phyloP scores from a whole-genome alignment of 2,888 invertebrate species.

The Stomorhina lunata region DNA sequence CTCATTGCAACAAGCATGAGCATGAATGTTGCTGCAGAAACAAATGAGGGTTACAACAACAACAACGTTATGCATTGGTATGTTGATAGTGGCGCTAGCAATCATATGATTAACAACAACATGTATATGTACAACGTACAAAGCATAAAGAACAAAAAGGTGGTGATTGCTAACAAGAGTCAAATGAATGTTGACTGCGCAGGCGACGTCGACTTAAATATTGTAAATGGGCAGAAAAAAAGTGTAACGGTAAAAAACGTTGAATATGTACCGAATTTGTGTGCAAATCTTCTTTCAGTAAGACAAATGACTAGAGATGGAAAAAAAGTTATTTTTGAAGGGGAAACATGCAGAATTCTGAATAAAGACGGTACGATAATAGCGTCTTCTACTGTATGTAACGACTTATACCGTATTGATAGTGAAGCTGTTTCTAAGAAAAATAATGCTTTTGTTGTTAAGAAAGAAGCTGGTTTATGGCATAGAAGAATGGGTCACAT shows the following conservation, averaged over 20 bases:
- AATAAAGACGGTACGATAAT: slow-evolving; percentile 42
- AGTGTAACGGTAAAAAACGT: slow-evolving; percentile 50
- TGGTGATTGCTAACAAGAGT: neutral
- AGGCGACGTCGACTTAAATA: neutral
- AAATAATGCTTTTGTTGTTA: slow-evolving; percentile 17
- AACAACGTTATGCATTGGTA: no score
- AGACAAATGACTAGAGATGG: slow-evolving; percentile 54
- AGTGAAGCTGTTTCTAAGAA: slow-evolving; percentile 24
- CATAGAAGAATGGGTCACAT: slow-evolving; percentile 69
- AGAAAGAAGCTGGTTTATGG: slow-evolving; percentile 59
- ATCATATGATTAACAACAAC: no score
- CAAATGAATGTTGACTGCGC: neutral
- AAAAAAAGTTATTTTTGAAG: slow-evolving; percentile 65
- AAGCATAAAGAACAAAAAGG: neutral
- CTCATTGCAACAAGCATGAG: neutral
- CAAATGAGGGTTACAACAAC: neutral
- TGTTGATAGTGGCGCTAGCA: no score
- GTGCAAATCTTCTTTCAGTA: slow-evolving; percentile 55
- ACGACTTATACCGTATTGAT: slow-evolving; percentile 58
- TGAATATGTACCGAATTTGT: slow-evolving; percentile 57
- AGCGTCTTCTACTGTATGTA: slow-evolving; percentile 45
- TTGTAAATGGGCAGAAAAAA: neutral
- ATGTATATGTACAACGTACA: no score
- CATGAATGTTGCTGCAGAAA: no score
- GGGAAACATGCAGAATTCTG: slow-evolving; percentile 58